A percentile compares a stretch with the other conserved stretches of the same genome.
Conservation (phyloP, 2,113 vertebrate species). For the Calyptommatus sinebrachiatus region DNA sequence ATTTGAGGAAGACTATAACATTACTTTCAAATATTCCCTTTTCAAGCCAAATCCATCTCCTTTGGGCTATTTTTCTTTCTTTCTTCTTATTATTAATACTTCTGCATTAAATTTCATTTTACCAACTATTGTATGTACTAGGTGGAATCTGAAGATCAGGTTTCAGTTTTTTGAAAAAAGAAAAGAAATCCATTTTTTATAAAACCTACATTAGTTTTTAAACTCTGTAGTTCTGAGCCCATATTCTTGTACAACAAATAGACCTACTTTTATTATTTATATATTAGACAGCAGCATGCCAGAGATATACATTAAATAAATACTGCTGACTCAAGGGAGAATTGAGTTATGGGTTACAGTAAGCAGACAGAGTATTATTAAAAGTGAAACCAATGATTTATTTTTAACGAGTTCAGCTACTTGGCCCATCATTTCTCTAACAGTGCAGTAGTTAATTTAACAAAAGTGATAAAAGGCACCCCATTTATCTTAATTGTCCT, state of each 20-base stretch:
- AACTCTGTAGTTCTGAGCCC: neutral
- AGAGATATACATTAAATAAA: slow-evolving; percentile 34
- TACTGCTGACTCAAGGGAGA: slow-evolving; percentile 30
- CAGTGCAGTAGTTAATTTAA: slow-evolving; percentile 27
- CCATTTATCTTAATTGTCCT: slow-evolving; percentile 30
- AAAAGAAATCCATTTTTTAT: neutral
- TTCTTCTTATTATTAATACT: neutral
- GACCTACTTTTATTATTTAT: slow-evolving; percentile 8
- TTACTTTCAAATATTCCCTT: no score
- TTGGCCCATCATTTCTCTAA: slow-evolving; percentile 28
- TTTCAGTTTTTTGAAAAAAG: neutral
- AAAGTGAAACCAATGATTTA: slow-evolving; percentile 38
- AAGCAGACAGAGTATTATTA: slow-evolving; percentile 35
- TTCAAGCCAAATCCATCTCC: no score
- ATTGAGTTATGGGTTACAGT: slow-evolving; percentile 36
- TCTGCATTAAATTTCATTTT: slow-evolving; percentile 17
- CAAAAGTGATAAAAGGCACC: slow-evolving; percentile 30
- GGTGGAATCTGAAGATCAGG: neutral
- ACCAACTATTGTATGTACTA: neutral
- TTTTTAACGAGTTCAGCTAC: slow-evolving; percentile 36
- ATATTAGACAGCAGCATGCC: slow-evolving; percentile 25
- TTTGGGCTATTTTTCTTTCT: neutral
- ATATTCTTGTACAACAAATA: slow-evolving; percentile 5
- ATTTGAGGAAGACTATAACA: no score
- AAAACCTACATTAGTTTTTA: neutral